phyloP scores from a whole-genome alignment of 2,797 vertebrate genomes.

The Muraenolepis orangiensis region DNA sequence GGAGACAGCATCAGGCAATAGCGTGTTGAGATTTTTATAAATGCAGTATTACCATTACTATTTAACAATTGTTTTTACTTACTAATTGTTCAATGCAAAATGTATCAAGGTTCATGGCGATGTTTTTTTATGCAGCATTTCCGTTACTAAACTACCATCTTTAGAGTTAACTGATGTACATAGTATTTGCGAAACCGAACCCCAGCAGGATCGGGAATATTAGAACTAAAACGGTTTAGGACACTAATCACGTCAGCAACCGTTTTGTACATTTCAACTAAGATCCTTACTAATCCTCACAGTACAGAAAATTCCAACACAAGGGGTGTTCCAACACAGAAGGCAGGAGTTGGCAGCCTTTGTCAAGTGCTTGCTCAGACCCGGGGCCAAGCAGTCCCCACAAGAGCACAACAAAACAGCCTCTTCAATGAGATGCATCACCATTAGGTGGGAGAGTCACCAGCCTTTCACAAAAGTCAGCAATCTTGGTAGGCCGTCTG shows the following conservation, averaged over 20 bases:
- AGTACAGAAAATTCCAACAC: background rate
- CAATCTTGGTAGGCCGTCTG: background rate
- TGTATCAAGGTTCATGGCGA: background rate
- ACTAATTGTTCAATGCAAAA: slow-evolving; percentile 1
- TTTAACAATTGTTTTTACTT: no score
- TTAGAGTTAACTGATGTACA: background rate
- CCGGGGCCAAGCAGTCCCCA: background rate
- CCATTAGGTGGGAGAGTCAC: background rate
- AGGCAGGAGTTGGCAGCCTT: background rate
- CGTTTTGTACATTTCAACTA: background rate
- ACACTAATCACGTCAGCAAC: background rate
- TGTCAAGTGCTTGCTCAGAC: background rate
- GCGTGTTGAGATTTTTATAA: background rate
- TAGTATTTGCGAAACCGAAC: background rate
- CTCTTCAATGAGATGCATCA: background rate
- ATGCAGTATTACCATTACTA: background rate
- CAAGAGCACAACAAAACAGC: background rate
- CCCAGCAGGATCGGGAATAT: background rate
- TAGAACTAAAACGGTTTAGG: background rate
- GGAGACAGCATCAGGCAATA: background rate
- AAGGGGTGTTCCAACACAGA: background rate
- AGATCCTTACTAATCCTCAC: background rate
- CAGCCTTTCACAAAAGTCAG: background rate
- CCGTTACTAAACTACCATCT: background rate
- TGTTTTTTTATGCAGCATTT: background rate